These are phyloP conservation scores for Matsumurasca onukii DNA, from an alignment of 1,140 invertebrate genomes.

Conservation along the genomic window DNA sequence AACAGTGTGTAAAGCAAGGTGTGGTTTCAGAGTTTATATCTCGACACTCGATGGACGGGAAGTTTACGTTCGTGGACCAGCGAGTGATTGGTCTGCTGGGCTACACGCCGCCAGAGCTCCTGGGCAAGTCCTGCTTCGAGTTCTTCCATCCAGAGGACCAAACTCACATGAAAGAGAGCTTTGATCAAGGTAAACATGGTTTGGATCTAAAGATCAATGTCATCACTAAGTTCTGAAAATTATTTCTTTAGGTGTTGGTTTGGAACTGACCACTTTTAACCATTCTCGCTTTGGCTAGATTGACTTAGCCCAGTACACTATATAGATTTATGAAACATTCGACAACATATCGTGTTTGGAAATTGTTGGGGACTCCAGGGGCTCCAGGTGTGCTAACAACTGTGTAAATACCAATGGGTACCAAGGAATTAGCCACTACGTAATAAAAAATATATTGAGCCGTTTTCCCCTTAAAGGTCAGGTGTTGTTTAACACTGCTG, in stretches of 20 bases:
- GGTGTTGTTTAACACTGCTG: too few species aligned
- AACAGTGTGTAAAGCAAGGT: too few species aligned
- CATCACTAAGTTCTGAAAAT: constrained; percentile 9
- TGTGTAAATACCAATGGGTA: too few species aligned
- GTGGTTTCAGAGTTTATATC: constrained; percentile 85
- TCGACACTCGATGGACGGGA: constrained; percentile 91
- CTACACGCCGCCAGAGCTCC: constrained; percentile 89
- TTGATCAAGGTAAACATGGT: constrained; percentile 93
- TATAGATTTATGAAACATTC: neutral
- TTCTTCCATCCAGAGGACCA: constrained; percentile 96
- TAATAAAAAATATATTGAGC: too few species aligned
- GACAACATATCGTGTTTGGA: too few species aligned
- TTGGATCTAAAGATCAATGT: neutral
- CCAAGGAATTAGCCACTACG: too few species aligned
- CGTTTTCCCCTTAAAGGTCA: too few species aligned
- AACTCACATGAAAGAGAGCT: constrained; percentile 95
- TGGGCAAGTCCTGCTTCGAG: constrained; percentile 94
- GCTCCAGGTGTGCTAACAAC: too few species aligned
- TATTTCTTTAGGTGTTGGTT: too few species aligned
- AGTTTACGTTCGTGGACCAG: constrained; percentile 98
- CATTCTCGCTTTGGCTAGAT: neutral
- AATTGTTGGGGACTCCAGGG: too few species aligned
- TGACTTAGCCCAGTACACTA: neutral
- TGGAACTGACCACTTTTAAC: neutral
- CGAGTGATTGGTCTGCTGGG: constrained; percentile 88